A percentile compares a stretch with the other conserved stretches of the same genome.
phyloP scores from a whole-genome alignment of 2,888 invertebrate genomes.

The Plagiodera versicolora region DNA sequence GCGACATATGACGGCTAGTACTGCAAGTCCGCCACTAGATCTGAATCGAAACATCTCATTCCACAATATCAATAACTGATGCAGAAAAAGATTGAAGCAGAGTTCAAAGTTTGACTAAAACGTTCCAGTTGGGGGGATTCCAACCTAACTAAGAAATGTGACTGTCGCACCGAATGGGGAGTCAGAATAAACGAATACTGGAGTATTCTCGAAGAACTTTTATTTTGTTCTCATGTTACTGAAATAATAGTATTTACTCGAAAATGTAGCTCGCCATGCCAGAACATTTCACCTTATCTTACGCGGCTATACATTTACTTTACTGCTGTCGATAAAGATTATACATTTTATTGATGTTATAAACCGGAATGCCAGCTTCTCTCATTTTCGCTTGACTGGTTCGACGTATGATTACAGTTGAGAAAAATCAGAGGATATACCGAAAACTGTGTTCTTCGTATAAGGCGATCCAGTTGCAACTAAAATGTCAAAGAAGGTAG shows the following conservation, averaged over 20 bases:
- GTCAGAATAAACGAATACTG: not conserved
- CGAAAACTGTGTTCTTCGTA: no score
- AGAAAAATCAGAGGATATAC: not conserved
- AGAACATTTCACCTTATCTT: constrained; percentile 18
- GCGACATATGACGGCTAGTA: no score
- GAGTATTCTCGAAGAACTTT: no score
- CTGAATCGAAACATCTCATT: no score
- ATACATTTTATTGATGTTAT: constrained; percentile 29
- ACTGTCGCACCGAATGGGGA: not conserved
- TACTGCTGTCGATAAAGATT: constrained; percentile 26
- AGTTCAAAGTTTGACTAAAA: no score
- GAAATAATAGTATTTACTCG: constrained; percentile 2
- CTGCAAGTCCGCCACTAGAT: no score
- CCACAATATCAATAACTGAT: no score
- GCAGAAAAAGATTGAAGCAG: no score
- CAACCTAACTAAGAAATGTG: no score
- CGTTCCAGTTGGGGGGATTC: no score
- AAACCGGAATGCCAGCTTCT: constrained; percentile 21
- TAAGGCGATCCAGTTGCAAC: no score
- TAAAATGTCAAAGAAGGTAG: no score
- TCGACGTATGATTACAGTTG: constrained; percentile 10
- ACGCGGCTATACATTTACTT: constrained; percentile 24
- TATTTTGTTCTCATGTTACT: not conserved
- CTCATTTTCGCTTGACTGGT: constrained; percentile 20
- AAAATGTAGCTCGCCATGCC: constrained; percentile 5